These are phyloP conservation scores for Acanthurus leucopareius DNA, from an alignment of 2,797 vertebrate species.

Conservation along the genomic window DNA sequence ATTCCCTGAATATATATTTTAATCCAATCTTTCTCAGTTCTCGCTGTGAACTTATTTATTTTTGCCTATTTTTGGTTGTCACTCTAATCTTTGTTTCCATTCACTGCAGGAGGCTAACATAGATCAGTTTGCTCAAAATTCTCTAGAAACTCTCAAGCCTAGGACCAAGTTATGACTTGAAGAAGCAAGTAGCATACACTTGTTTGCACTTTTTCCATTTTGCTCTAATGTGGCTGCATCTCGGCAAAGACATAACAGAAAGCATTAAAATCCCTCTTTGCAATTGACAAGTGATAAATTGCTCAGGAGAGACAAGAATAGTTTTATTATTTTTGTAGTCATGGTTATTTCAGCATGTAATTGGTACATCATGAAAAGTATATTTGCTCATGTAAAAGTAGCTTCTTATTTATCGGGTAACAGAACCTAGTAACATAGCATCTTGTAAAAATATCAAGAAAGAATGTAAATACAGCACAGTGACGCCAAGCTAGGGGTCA, in stretches of 20 bases:
- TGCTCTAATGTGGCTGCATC: background rate
- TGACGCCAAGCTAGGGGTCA: background rate
- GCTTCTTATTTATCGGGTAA: background rate
- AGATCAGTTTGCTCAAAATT: background rate
- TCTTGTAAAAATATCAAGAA: background rate
- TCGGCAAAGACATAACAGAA: background rate
- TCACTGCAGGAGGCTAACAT: too few relatives aligned
- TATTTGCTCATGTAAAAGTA: background rate
- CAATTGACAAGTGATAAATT: background rate
- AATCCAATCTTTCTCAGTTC: background rate
- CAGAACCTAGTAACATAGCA: background rate
- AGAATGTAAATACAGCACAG: background rate
- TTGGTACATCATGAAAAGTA: background rate
- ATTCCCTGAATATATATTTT: constrained; percentile 1
- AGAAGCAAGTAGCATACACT: background rate
- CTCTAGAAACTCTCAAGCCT: background rate
- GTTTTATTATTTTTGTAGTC: background rate
- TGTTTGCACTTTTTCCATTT: constrained; percentile 4
- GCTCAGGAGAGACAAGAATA: background rate
- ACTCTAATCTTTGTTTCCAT: background rate
- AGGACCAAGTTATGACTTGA: background rate
- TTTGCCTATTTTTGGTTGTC: constrained; percentile 1
- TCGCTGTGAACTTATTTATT: background rate
- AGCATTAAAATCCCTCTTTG: constrained; percentile 6
- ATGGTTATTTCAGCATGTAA: background rate